Base-by-base conservation (phyloP, 2,797 vertebrate species). In the Gambusia yucatana region DNA sequence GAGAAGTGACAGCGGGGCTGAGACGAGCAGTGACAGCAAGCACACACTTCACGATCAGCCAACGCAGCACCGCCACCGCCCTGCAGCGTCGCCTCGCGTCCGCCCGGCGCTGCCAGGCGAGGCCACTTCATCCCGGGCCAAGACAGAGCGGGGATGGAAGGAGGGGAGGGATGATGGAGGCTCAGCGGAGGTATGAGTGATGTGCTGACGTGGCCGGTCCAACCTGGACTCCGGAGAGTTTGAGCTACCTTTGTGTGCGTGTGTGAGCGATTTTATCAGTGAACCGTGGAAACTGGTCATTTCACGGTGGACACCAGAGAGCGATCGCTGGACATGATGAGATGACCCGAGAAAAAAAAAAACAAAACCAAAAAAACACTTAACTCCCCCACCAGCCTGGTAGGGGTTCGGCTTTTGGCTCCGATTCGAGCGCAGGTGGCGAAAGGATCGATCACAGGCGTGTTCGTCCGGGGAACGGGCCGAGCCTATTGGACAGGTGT, bases 391-490 rank as follows among this genome's bases (percentile, higher is more conserved):
- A 80, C 81, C 47, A 71, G 86, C 79, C 74, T 72, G 46, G 4
- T 46, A 78, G 77, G 22, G 50, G 36, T 73, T 39, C 75, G 9
- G 57, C 77, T 77, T 84, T 88, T 94, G 89, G 92, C 92, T 81
- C 57, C 9, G 22, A 61, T 52, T 79, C n/a, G 83, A 87, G 88
- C 87, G 46, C 92, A 93, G 93, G 89, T 94, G 89, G 88, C 28
- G 75, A 79, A 72, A 73, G 88, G 73, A 87, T 90, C 87, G 63
- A 91, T 91, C 91, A 87, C 92, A 94, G 92, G 92, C 93, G 91
- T 84, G 86, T 73, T 78, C 74, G 86, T 90, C 88, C 79, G 72
- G 91, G 85, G 86, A 88, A 82, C 89, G 86, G 73, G 76, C 79
- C 57, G 36, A 74, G 77, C 76, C 80, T 80, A 72, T 73, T 82